phyloP scores from a whole-genome alignment of 2,888 invertebrate genomes.

The Drosophila subsilvestris region DNA sequence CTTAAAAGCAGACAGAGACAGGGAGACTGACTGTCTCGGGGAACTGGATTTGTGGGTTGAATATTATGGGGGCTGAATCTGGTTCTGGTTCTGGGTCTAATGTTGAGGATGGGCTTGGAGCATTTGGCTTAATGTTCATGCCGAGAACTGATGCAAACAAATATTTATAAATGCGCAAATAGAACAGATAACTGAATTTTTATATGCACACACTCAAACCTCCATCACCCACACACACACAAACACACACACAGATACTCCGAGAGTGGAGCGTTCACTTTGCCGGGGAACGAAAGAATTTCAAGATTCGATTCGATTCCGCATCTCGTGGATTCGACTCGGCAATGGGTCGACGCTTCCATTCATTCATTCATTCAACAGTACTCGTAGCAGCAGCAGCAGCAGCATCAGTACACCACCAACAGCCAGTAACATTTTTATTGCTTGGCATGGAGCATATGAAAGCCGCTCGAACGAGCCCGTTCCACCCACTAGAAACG shows the following conservation, averaged over 20 bases:
- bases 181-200: slow-evolving; percentile 80
- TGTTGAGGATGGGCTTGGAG: slow-evolving; percentile 10
- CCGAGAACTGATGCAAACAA: slow-evolving; percentile 72
- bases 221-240: slow-evolving; percentile 39
- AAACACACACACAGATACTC: slow-evolving; percentile 25
- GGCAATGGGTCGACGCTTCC: slow-evolving; percentile 74
- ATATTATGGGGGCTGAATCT: slow-evolving; percentile 10
- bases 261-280: slow-evolving; percentile 51
- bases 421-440: slow-evolving; percentile 71
- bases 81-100: neutral
- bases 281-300: slow-evolving; percentile 53
- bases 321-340: slow-evolving; percentile 65
- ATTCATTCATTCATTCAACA: slow-evolving; percentile 61
- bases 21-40: slow-evolving; percentile 16
- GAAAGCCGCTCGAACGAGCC: slow-evolving; percentile 59
- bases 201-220: slow-evolving; percentile 65
- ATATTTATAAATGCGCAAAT: slow-evolving; percentile 80
- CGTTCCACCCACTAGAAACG: slow-evolving; percentile 24
- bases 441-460: slow-evolving; percentile 76
- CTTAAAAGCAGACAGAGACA: slow-evolving; percentile 10
- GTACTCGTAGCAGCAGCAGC: slow-evolving; percentile 35
- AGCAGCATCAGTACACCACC: slow-evolving; percentile 29
- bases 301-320: slow-evolving; percentile 71
- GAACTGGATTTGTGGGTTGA: slow-evolving; percentile 6
- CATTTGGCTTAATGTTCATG: slow-evolving; percentile 67